Evolutionary conservation across 2,113 vertebrate genomes (phyloP).

Genomic region (Lipotes vexillifer): DNA sequence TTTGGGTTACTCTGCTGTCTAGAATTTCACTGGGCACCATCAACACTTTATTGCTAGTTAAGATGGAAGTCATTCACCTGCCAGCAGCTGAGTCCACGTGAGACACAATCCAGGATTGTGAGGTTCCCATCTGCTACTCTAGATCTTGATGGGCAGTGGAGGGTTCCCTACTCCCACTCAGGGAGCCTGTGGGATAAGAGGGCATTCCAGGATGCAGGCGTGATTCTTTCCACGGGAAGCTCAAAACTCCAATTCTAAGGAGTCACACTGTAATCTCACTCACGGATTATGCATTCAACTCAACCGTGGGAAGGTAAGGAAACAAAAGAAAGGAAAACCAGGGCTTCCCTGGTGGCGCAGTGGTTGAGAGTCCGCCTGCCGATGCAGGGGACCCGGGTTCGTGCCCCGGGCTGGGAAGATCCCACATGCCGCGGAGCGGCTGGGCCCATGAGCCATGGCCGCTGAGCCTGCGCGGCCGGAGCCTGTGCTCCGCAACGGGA

Average conservation of each 20-base stretch:
- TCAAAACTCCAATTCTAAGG: background rate
- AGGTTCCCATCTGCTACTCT: background rate
- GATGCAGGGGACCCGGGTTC: no score
- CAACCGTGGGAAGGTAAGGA: background rate
- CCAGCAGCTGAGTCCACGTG: background rate
- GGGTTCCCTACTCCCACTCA: background rate
- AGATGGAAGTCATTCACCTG: accelerated
- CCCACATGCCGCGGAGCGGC: no score
- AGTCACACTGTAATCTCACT: background rate
- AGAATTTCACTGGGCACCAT: background rate
- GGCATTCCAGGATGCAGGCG: accelerated
- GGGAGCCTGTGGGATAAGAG: background rate
- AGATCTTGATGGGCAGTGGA: background rate
- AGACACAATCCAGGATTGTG: accelerated
- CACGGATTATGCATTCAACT: background rate
- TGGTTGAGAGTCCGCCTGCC: no score
- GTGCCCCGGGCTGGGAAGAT: no score
- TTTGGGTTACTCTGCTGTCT: background rate
- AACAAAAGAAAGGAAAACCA: background rate
- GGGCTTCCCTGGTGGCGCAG: no score
- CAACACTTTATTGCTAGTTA: background rate
- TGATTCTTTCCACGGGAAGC: background rate
- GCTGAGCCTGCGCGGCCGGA: no score
- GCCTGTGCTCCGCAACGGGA: no score
- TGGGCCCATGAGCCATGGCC: no score